Evolutionary conservation across 2,113 vertebrate genomes (phyloP), one percentile per base, ranked within the genome.

Genomic region (Heterochromis multidens): DNA sequence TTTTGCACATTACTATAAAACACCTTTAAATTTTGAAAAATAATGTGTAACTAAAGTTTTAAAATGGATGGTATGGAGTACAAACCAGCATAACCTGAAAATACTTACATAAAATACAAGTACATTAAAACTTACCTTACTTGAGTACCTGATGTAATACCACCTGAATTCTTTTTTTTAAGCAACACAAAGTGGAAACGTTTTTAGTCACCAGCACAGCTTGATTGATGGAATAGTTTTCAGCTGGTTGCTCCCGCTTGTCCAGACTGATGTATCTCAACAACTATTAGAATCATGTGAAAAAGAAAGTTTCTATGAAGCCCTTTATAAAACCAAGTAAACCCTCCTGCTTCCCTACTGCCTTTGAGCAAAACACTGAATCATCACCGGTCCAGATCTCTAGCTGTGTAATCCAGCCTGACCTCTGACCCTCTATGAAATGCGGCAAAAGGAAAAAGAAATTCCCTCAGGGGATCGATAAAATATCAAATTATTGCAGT

Each of bases 341-440:
- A 49, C 46, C 23, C 2, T 29, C 40, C 40, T 72, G 40, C 23
- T 72, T 72, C 23, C 65, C 29, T 29, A 72, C 25, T 16, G 5
- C 33, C 77, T 19, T 35, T 77, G 59, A 89, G 70, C 35, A 31
- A 84, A 16, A 46, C 14, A 29, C 23, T 31, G 63, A 85, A 43
- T 27, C 61, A 23, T 78, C 2, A 27, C n/a, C 29, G 14, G 12
- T 21, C 16, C 57, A 3, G 13, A 29, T 33, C 78, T 40, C 76
- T 0, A 21, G 72, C 77, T 2, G 31, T 72, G 35, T 8, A 56
- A 49, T 19, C 33, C 5, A 77, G 37, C n/a, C 17, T 81, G 70
- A 77, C 67, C 74, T 70, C 46, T 46, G 79, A 87, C 58, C 84
- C 54, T 25, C 14, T 56, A 29, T 29, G 33, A 63, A 87, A 63